These are phyloP conservation scores for Charaxes varanes DNA, from an alignment of 1,140 invertebrate species.

Conservation along the genomic window DNA sequence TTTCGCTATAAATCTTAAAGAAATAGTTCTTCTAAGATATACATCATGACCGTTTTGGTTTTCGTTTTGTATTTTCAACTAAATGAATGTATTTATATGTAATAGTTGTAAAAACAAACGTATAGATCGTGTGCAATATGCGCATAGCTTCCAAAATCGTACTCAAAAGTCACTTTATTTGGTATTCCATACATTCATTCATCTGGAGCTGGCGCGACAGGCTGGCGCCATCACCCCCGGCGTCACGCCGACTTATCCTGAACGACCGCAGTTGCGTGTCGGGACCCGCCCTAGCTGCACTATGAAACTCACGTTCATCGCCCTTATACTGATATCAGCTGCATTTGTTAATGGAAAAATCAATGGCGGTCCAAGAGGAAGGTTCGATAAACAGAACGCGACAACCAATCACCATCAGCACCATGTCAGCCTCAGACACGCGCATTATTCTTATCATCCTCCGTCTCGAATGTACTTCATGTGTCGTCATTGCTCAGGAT, in stretches of 20 bases:
- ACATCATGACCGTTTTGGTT: too few species aligned
- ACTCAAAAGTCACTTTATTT: too few species aligned
- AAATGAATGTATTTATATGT: too few species aligned
- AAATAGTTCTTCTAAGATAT: too few species aligned
- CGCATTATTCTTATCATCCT: conserved; percentile 56
- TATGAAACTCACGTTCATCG: conserved; percentile 34
- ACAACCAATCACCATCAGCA: conserved; percentile 31
- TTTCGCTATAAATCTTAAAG: too few species aligned
- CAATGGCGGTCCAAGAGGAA: conserved; percentile 39
- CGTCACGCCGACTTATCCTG: conserved; percentile 43
- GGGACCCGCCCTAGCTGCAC: conserved; percentile 48
- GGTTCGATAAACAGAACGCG: conserved; percentile 31
- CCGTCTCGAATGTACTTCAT: conserved; percentile 43
- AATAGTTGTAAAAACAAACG: too few species aligned
- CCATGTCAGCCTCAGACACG: conserved; percentile 43
- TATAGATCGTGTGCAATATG: too few species aligned
- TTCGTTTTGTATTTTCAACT: too few species aligned
- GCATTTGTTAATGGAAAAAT: conserved; percentile 37
- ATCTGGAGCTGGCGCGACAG: conserved; percentile 35
- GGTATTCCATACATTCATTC: conserved; percentile 27
- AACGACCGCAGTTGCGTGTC: conserved; percentile 46
- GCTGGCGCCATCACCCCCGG: conserved; percentile 39
- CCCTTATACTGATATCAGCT: conserved; percentile 23
- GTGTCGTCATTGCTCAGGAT: conserved; percentile 43
- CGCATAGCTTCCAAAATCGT: too few species aligned